These are phyloP conservation scores for Syngnathus scovelli DNA, from an alignment of 2,113 vertebrate species.

Conservation along the genomic window DNA sequence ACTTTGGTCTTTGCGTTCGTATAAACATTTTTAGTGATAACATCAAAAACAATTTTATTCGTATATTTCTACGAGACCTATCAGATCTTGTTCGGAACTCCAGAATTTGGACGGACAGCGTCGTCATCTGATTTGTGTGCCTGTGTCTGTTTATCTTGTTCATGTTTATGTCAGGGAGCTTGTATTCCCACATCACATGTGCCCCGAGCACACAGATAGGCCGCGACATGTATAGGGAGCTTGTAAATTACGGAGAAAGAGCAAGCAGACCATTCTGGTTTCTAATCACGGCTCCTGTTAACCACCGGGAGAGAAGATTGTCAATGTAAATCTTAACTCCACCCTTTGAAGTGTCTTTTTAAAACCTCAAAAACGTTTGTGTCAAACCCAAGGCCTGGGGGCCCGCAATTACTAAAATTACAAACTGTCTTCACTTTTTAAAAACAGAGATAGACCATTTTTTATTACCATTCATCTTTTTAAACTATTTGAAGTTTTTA, in stretches of 20 bases:
- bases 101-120: constrained; percentile 20
- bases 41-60: background rate
- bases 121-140: constrained; percentile 45
- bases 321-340: too few relatives aligned
- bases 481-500: too few relatives aligned
- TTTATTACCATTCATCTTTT: too few relatives aligned
- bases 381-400: too few relatives aligned
- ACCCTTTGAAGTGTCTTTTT: constrained; percentile 3
- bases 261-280: constrained; percentile 24
- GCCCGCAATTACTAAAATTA: too few relatives aligned
- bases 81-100: constrained; percentile 1
- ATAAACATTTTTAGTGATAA: background rate
- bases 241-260: constrained; percentile 37
- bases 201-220: constrained; percentile 6
- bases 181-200: constrained; percentile 11
- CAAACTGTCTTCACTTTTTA: too few relatives aligned
- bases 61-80: background rate
- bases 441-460: too few relatives aligned
- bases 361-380: too few relatives aligned
- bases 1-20: background rate
- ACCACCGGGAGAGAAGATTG: constrained; percentile 26
- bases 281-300: constrained; percentile 52
- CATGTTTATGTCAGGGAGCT: constrained; percentile 17
- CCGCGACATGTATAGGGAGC: constrained; percentile 16
- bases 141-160: constrained; percentile 22